phyloP scores from a whole-genome alignment of 2,113 vertebrate genomes.

The Siphamia tubifer region DNA sequence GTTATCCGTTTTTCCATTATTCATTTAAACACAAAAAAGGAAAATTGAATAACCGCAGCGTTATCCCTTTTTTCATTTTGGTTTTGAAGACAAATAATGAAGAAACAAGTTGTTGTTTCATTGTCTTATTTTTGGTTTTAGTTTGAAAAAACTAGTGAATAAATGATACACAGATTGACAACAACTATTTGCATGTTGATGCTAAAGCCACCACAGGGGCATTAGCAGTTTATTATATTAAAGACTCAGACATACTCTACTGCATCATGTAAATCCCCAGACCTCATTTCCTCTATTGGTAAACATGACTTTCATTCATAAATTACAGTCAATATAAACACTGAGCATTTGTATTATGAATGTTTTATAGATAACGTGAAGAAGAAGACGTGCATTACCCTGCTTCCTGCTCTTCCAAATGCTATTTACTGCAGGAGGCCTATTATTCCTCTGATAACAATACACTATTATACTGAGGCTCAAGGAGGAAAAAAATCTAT shows the following conservation, averaged over 20 bases:
- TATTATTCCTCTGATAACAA: constrained; percentile 34
- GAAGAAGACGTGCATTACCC: not conserved
- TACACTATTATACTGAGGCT: constrained; percentile 30
- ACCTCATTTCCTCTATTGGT: constrained; percentile 8
- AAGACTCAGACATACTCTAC: not conserved
- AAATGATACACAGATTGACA: too few species aligned
- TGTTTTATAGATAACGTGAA: constrained; percentile 14
- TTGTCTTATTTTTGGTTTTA: too few species aligned
- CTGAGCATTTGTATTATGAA: not conserved
- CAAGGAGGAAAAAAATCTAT: not conserved
- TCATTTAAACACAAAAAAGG: too few species aligned
- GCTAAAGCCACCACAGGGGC: not conserved
- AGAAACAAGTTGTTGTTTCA: too few species aligned
- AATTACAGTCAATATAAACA: constrained; percentile 12
- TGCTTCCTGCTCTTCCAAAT: constrained; percentile 13
- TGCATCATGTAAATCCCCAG: constrained; percentile 22
- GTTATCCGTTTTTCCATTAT: too few species aligned
- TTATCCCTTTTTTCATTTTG: too few species aligned
- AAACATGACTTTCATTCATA: constrained; percentile 5
- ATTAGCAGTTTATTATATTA: constrained; percentile 4
- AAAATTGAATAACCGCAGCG: too few species aligned
- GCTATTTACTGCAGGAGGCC: constrained; percentile 10
- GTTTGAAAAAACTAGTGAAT: too few species aligned
- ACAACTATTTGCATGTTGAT: not conserved
- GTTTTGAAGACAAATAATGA: too few species aligned